These are phyloP conservation scores for Bergia sp. DNA, from an alignment of 92 coral and sea anemone species.

Conservation along the genomic window DNA sequence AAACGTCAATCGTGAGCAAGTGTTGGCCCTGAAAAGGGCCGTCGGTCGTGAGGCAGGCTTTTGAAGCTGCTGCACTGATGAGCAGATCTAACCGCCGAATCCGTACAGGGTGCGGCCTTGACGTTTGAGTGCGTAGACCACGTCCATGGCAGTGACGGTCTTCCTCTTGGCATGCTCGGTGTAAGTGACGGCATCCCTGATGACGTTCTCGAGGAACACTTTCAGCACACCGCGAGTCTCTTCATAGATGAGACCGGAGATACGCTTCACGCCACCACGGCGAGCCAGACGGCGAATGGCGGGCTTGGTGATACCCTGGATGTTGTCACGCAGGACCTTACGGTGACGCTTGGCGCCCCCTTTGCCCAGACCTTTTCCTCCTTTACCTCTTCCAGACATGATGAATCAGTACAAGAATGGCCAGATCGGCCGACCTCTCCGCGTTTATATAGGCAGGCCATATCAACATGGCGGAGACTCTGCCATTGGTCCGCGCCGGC, in stretches of 20 bases:
- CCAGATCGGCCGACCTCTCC: too few species aligned
- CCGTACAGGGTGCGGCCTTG: slow-evolving; percentile 61
- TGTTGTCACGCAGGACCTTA: slow-evolving; percentile 79
- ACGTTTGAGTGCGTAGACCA: slow-evolving; percentile 82
- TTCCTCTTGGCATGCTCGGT: slow-evolving; percentile 98
- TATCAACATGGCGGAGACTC: too few species aligned
- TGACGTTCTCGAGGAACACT: slow-evolving; percentile 77
- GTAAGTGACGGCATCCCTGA: slow-evolving; percentile 97
- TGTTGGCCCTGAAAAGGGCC: slow-evolving; percentile 28
- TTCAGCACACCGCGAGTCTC: slow-evolving; percentile 90
- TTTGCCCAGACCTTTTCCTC: slow-evolving; percentile 88
- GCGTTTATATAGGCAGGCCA: too few species aligned
- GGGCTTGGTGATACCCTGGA: slow-evolving; percentile 89
- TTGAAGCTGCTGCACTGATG: slow-evolving; percentile 19
- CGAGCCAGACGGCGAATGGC: slow-evolving; percentile 93
- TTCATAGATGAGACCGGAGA: slow-evolving; percentile 88
- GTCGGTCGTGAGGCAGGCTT: slow-evolving; percentile 9
- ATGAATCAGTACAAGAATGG: too few species aligned
- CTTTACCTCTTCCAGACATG: slow-evolving; percentile 79
- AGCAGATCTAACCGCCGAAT: slow-evolving; percentile 42
- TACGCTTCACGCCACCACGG: slow-evolving; percentile 90
- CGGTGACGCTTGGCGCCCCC: slow-evolving; percentile 94
- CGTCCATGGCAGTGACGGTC: slow-evolving; percentile 98
- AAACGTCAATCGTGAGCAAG: slow-evolving; percentile 22
- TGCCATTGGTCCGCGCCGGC: not conserved